Conservation (phyloP, 2,797 vertebrate species). For the Eupleurogrammus muticus region DNA sequence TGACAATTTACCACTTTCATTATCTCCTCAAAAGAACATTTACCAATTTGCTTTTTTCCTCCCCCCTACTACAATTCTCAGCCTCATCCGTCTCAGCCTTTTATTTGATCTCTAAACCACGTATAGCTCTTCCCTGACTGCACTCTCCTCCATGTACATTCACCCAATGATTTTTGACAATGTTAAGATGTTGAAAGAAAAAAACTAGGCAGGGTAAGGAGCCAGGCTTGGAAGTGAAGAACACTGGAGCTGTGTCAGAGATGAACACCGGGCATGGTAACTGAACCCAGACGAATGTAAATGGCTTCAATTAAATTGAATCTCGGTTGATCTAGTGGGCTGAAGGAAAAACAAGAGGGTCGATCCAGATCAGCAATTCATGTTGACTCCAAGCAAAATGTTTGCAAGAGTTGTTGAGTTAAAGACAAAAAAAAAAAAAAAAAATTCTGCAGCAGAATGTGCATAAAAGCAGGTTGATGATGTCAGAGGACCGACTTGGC, state of each 20-base stretch:
- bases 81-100: constrained; percentile 27
- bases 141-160: constrained; percentile 23
- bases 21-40: constrained; percentile 19
- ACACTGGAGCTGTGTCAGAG: constrained; percentile 7
- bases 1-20: constrained; percentile 16
- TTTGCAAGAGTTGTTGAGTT: background rate
- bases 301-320: constrained; percentile 44
- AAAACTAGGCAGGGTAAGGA: constrained; percentile 9
- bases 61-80: constrained; percentile 20
- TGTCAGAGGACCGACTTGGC: background rate
- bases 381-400: background rate
- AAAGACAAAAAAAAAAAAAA: background rate
- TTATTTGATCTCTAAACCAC: constrained; percentile 37
- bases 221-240: constrained; percentile 24
- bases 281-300: constrained; percentile 41
- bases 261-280: background rate
- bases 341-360: constrained; percentile 28
- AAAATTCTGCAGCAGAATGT: background rate
- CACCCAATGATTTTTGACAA: constrained; percentile 20
- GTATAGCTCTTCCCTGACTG: constrained; percentile 16
- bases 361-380: too few relatives aligned
- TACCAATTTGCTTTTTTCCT: background rate
- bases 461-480: constrained; percentile 1
- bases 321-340: constrained; percentile 8
- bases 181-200: constrained; percentile 8